phyloP scores from a whole-genome alignment of 2,888 invertebrate genomes.

The Heliconius ismenius region DNA sequence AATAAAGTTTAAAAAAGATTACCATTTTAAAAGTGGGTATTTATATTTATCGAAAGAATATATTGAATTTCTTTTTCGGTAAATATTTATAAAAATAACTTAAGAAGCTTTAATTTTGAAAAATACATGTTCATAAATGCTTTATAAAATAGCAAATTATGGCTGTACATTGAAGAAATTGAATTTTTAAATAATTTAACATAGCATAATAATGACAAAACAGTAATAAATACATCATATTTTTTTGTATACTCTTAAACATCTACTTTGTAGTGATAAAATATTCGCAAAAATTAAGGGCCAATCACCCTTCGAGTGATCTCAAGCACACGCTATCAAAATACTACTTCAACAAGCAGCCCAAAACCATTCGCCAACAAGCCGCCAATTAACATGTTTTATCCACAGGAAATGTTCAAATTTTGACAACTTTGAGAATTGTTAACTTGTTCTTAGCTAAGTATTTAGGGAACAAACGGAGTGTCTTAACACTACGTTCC shows the following conservation, averaged over 20 bases:
- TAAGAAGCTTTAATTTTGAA: too few relatives aligned
- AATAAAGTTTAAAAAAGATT: conserved; percentile 37
- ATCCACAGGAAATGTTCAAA: not conserved
- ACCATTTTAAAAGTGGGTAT: not conserved
- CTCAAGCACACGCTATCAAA: not conserved
- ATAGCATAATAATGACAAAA: too few relatives aligned
- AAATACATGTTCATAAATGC: too few relatives aligned
- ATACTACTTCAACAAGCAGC: not conserved
- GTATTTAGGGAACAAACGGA: too few relatives aligned
- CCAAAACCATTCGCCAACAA: too few relatives aligned
- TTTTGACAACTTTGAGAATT: not conserved
- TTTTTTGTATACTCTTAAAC: too few relatives aligned
- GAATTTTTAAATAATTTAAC: too few relatives aligned
- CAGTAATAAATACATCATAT: too few relatives aligned
- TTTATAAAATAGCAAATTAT: too few relatives aligned
- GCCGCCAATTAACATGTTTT: not conserved
- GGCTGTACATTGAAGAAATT: too few relatives aligned
- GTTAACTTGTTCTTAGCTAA: not conserved
- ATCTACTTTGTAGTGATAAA: too few relatives aligned
- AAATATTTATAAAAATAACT: not conserved
- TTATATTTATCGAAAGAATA: not conserved
- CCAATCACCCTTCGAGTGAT: not conserved
- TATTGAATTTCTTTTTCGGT: not conserved
- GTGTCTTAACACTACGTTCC: too few relatives aligned
- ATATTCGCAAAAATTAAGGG: not conserved